phyloP scores from a whole-genome alignment of 2,113 vertebrate species.

The Pygoscelis adeliae region DNA sequence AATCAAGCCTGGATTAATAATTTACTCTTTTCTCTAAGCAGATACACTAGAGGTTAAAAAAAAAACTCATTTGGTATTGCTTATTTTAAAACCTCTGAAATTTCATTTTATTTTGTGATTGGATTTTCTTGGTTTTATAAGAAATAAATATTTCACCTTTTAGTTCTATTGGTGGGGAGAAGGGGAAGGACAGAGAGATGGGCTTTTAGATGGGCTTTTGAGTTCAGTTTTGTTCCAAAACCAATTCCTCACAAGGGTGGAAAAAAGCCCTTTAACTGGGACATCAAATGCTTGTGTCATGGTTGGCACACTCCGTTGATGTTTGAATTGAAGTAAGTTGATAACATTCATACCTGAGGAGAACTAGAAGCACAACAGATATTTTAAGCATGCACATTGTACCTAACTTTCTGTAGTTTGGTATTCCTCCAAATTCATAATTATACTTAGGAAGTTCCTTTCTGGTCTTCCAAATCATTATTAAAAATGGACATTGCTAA shows the following conservation, averaged over 20 bases:
- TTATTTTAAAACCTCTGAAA: background rate
- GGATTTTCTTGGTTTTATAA: background rate
- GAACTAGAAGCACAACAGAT: background rate
- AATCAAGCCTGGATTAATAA: background rate
- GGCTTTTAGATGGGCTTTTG: background rate
- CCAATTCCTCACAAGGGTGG: background rate
- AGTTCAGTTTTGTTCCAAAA: background rate
- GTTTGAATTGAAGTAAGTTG: background rate
- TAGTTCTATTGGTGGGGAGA: background rate
- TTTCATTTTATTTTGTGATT: background rate
- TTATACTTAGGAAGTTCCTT: background rate
- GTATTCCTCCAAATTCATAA: background rate
- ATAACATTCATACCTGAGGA: background rate
- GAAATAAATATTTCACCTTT: background rate
- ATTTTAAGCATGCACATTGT: background rate
- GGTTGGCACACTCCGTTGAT: background rate
- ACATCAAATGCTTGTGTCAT: background rate
- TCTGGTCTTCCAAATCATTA: constrained; percentile 1
- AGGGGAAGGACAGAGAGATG: background rate
- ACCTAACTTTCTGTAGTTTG: background rate
- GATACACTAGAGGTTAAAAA: background rate
- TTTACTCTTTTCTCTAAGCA: background rate
- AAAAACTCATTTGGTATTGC: background rate
- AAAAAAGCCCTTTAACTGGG: background rate
- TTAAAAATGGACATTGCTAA: background rate